A percentile compares a stretch with the other conserved stretches of the same genome.
These are phyloP conservation scores for Drosophila rubida DNA, from an alignment of 2,888 invertebrate genomes.

Conservation along the genomic window DNA sequence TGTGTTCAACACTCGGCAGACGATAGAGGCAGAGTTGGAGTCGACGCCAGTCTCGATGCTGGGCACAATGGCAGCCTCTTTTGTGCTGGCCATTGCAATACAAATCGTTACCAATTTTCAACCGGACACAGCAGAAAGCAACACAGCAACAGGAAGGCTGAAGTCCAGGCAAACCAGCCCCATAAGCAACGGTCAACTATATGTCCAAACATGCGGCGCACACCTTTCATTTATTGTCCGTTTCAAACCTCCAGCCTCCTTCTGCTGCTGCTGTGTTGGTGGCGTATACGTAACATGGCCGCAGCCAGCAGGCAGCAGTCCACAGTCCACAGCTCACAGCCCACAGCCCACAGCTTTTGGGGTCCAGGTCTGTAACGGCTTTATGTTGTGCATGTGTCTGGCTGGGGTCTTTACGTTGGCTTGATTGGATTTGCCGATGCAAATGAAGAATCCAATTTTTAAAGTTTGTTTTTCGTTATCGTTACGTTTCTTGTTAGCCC, in stretches of 20 bases:
- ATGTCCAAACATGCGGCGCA: constrained; percentile 73
- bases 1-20: not conserved
- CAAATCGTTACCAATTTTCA: constrained; percentile 82
- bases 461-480: constrained; percentile 83
- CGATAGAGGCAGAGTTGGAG: not conserved
- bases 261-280: constrained; percentile 27
- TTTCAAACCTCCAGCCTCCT: constrained; percentile 18
- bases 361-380: constrained; percentile 57
- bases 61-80: constrained; percentile 57
- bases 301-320: constrained; percentile 5
- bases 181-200: constrained; percentile 79
- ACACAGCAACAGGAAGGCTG: constrained; percentile 32
- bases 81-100: constrained; percentile 67
- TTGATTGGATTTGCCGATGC: constrained; percentile 83
- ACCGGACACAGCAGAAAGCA: constrained; percentile 52
- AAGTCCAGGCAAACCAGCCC: constrained; percentile 26
- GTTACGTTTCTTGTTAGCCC: constrained; percentile 75
- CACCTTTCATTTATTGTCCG: constrained; percentile 77
- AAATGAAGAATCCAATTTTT: constrained; percentile 83
- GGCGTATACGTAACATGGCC: constrained; percentile 5
- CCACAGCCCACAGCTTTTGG: not conserved
- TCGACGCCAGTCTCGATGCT: constrained; percentile 10
- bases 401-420: constrained; percentile 78
- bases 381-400: constrained; percentile 78
- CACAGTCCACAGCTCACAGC: not conserved